Evolutionary conservation across 2,797 vertebrate species (phyloP).

Genomic region (Leptoclinus maculatus): DNA sequence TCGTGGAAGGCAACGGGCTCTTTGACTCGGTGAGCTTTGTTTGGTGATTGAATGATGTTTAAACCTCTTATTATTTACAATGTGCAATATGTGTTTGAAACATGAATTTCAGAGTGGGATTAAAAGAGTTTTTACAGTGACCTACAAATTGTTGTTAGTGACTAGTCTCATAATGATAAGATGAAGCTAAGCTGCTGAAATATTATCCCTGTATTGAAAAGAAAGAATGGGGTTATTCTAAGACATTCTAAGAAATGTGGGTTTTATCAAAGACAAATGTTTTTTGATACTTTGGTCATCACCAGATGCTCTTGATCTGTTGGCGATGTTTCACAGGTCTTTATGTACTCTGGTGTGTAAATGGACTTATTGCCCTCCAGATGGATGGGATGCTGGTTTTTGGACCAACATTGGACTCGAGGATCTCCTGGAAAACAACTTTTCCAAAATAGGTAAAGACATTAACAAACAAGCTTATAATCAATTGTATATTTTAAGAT

Average conservation of each 20-base stretch:
- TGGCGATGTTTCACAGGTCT: constrained; percentile 82
- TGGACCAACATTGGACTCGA: constrained; percentile 90
- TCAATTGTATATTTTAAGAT: not conserved
- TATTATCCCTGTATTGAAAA: constrained; percentile 18
- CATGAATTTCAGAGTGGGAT: not conserved
- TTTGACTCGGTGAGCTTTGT: constrained; percentile 87
- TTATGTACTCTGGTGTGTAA: constrained; percentile 96
- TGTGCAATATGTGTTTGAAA: not conserved
- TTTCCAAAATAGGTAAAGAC: constrained; percentile 90
- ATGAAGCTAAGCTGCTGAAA: not conserved
- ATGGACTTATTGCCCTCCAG: constrained; percentile 91
- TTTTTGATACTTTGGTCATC: constrained; percentile 15
- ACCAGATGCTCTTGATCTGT: not conserved
- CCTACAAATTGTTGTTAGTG: not conserved
- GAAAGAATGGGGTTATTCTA: not conserved
- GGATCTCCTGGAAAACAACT: constrained; percentile 89
- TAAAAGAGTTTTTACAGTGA: not conserved
- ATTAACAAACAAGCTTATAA: not conserved
- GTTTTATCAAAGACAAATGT: not conserved
- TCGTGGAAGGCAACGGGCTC: constrained; percentile 97
- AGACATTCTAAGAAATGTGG: not conserved
- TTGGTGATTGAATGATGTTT: not conserved
- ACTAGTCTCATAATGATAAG: not conserved
- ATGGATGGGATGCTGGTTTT: constrained; percentile 92
- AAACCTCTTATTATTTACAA: not conserved